These are phyloP conservation scores for Leptarthrus brevirostris DNA, from an alignment of 2,888 invertebrate genomes.

Conservation along the genomic window DNA sequence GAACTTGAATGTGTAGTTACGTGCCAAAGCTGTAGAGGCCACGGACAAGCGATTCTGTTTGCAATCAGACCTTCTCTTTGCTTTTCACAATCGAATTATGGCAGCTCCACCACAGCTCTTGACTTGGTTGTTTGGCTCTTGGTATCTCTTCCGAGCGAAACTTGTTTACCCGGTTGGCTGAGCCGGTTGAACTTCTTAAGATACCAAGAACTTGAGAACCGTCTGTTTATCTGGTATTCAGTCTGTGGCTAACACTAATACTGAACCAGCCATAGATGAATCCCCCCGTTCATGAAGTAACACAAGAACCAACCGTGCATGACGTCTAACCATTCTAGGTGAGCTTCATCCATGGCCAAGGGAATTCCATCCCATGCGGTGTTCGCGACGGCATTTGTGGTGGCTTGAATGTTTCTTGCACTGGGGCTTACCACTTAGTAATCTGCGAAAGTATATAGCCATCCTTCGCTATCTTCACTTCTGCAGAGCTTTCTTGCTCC, in stretches of 20 bases:
- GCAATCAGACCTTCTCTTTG: neutral
- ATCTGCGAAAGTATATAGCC: neutral
- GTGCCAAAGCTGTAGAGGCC: conserved; percentile 44
- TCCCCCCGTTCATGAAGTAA: neutral
- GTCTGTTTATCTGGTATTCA: neutral
- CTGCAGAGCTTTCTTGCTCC: neutral
- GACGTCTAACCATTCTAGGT: conserved; percentile 38
- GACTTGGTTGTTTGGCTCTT: too few species aligned
- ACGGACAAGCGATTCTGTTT: conserved; percentile 49
- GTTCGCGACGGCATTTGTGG: neutral
- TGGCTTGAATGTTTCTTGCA: conserved; percentile 5
- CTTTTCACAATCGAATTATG: too few species aligned
- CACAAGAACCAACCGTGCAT: conserved; percentile 23
- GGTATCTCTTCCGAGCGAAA: conserved; percentile 36
- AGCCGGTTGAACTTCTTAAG: conserved; percentile 40
- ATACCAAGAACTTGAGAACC: conserved; percentile 37
- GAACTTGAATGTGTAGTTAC: neutral
- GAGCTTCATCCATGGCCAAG: conserved; percentile 16
- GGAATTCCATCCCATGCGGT: conserved; percentile 32
- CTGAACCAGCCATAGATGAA: neutral
- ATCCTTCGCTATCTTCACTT: neutral
- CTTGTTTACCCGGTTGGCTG: conserved; percentile 42
- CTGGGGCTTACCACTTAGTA: neutral
- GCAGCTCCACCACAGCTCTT: neutral
- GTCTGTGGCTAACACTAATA: neutral